phyloP scores from a whole-genome alignment of 2,888 invertebrate genomes.

The Melanostoma scalare region DNA sequence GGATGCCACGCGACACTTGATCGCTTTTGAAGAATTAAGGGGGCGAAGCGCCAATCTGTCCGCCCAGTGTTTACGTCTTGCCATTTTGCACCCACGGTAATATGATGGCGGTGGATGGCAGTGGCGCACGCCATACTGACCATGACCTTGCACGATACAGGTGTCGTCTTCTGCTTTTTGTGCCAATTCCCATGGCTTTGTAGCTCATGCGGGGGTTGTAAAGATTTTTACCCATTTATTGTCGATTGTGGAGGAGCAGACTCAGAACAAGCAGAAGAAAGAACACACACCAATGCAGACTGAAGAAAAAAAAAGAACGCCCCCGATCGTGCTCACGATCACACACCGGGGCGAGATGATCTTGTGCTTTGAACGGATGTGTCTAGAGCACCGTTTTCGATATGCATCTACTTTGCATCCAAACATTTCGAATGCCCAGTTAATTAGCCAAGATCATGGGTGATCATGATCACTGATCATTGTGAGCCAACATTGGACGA shows the following conservation, averaged over 20 bases:
- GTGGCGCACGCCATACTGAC: conserved; percentile 50
- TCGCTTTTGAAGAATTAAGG: conserved; percentile 49
- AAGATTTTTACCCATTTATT: conserved; percentile 11
- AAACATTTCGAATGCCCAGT: conserved; percentile 28
- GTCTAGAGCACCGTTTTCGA: conserved; percentile 53
- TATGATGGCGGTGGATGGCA: conserved; percentile 20
- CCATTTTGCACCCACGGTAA: conserved; percentile 58
- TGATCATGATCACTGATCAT: conserved; percentile 27
- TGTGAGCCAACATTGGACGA: too few relatives aligned
- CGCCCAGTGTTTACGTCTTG: conserved; percentile 52
- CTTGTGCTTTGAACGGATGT: conserved; percentile 42
- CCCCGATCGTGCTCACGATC: conserved; percentile 54
- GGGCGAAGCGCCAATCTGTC: conserved; percentile 61
- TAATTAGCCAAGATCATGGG: conserved; percentile 70
- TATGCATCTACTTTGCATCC: conserved; percentile 56
- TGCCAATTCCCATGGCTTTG: conserved; percentile 55
- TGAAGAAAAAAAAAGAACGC: conserved; percentile 49
- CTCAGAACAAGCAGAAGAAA: conserved; percentile 13
- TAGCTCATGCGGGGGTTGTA: conserved; percentile 52
- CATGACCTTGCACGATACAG: conserved; percentile 63
- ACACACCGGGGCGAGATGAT: conserved; percentile 27
- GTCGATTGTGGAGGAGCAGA: conserved; percentile 42
- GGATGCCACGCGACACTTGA: conserved; percentile 70
- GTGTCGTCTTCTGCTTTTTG: conserved; percentile 56
- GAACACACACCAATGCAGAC: conserved; percentile 8